Percentiles rank a stretch among this genome's conserved stretches.
Evolutionary conservation across 2,888 invertebrate genomes (phyloP).

Genomic region (Eilema depressum): DNA sequence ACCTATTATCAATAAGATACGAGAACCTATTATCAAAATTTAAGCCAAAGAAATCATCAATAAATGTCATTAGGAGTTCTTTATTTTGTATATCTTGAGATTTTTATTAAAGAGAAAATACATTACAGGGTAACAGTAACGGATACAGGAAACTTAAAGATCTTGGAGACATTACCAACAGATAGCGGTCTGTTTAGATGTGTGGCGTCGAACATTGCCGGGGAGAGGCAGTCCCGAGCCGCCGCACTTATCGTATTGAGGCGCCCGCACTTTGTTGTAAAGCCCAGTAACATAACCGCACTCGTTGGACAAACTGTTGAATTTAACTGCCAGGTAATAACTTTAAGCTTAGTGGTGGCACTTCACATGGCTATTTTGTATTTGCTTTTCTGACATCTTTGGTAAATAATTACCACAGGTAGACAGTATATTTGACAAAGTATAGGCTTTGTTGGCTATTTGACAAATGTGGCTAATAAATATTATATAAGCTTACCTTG

Average conservation of each 20-base stretch:
- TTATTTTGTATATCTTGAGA: no score
- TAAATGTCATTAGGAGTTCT: not conserved
- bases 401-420: no score
- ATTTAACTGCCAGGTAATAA: constrained; percentile 91
- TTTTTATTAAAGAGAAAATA: constrained; percentile 3
- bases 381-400: no score
- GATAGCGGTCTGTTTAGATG: constrained; percentile 97
- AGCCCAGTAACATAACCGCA: constrained; percentile 94
- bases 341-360: no score
- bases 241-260: constrained; percentile 94
- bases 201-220: constrained; percentile 96
- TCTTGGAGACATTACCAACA: constrained; percentile 94
- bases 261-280: constrained; percentile 95
- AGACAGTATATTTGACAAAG: no score
- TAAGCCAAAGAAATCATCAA: not conserved
- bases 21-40: no score
- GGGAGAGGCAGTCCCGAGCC: constrained; percentile 92
- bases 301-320: constrained; percentile 94
- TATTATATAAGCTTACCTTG: no score
- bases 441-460: no score
- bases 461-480: no score
- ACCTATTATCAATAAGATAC: no score
- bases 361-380: no score
- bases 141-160: constrained; percentile 96
- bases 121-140: constrained; percentile 90